Base-by-base conservation (phyloP, 2,797 vertebrate genomes). In the Tangara arthus region DNA sequence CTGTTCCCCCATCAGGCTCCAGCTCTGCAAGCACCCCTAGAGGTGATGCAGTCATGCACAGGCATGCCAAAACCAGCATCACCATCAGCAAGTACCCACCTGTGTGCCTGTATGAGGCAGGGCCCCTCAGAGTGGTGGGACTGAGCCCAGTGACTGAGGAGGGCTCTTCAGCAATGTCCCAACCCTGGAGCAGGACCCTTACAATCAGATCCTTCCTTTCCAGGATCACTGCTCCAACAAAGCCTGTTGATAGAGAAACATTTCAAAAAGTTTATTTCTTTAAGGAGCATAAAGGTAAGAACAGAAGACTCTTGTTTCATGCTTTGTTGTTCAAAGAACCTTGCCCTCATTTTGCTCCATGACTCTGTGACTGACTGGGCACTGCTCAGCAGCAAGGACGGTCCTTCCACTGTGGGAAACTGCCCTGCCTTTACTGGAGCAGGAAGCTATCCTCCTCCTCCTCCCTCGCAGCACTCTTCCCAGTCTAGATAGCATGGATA, bases 401-500 rank as follows among this genome's bases (percentile, higher is more conserved):
- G 50, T 44, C 61, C 66, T 88, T 89, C 69, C 46, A 78, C 46
- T 49, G 37, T 92, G 49, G 76, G 56, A 95, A 94, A 82, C 35
- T 0, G 1, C 44, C 24, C 50, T 90, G 87, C 68, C 82, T 94
- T 93, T 66, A 77, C 60, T 59, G 73, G 59, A 90, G 65, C 68
- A 92, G 92, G 87, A 93, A 90, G 50, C 46, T 63, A 71, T 95
- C 34, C 46, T 72, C 23, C 34, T 50, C 80, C 73, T 86, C 87
- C 78, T 90, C 80, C 81, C 82, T 95, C 9, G 0, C 68, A 95
- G 75, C 77, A 70, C 52, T 87, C 89, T 80, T 96, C 94, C 85
- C 50, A 93, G 78, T 95, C 87, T 90, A 96, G 61, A 96, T 92
- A 92, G 53, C 78, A 96, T 83, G 78, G 61, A 93, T 92, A 95